Evolutionary conservation across 2,797 vertebrate genomes (phyloP).

Genomic region (Coreius guichenoti): DNA sequence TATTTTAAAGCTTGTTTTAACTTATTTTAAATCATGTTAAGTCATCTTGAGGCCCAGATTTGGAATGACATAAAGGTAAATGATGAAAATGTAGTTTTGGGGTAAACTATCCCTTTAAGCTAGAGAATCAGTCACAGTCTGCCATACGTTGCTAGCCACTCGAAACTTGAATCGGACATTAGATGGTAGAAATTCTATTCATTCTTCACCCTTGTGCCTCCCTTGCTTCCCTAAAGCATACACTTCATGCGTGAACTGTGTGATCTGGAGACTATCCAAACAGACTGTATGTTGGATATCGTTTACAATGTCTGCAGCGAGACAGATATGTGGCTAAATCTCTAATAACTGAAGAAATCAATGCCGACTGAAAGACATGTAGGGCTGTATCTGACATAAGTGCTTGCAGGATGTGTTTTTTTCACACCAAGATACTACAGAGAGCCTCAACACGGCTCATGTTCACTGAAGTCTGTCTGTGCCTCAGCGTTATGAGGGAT

Average conservation of each 20-base stretch:
- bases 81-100: background rate
- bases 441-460: conserved; percentile 46
- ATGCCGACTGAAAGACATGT: conserved; percentile 61
- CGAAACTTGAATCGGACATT: conserved; percentile 60
- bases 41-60: background rate
- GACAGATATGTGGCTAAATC: conserved; percentile 75
- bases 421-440: conserved; percentile 17
- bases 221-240: conserved; percentile 74
- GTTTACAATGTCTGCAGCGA: conserved; percentile 70
- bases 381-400: conserved; percentile 68
- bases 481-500: conserved; percentile 56
- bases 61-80: background rate
- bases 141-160: background rate
- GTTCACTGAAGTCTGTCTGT: conserved; percentile 51
- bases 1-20: too few species aligned
- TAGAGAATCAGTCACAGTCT: conserved; percentile 35
- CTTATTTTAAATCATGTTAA: background rate
- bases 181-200: conserved; percentile 70
- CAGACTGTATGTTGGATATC: conserved; percentile 70
- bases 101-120: conserved; percentile 54
- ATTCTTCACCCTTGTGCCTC: conserved; percentile 71
- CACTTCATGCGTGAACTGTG: conserved; percentile 61
- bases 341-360: conserved; percentile 71
- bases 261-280: conserved; percentile 76
- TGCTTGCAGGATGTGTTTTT: conserved; percentile 51